Evolutionary conservation across 2,113 vertebrate species (phyloP).

Genomic region (Fukomys damarensis): DNA sequence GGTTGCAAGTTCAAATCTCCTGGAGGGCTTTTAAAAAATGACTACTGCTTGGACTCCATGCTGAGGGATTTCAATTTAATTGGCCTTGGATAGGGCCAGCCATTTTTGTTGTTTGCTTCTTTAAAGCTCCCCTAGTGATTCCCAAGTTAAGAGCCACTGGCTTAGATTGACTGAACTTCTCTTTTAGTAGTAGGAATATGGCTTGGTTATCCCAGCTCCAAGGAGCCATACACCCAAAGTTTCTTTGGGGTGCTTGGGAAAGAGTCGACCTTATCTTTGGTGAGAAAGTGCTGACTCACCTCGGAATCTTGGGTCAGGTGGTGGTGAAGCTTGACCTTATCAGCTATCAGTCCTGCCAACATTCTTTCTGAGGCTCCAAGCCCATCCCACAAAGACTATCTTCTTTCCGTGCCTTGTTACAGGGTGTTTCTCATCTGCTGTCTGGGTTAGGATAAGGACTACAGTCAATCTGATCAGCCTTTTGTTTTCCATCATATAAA

Average conservation of each 20-base stretch:
- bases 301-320: conserved; percentile 73
- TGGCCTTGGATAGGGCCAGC: not conserved
- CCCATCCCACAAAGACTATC: conserved; percentile 65
- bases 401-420: not conserved
- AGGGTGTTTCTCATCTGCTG: conserved; percentile 64
- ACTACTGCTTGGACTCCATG: not conserved
- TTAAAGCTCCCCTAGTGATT: not conserved
- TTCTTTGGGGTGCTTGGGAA: conserved; percentile 60
- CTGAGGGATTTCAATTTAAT: not conserved
- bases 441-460: conserved; percentile 56
- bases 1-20: not conserved
- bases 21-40: not conserved
- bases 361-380: conserved; percentile 70
- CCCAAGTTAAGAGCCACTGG: not conserved
- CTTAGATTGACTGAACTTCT: not conserved
- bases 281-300: conserved; percentile 72
- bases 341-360: conserved; percentile 64
- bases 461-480: conserved; percentile 1
- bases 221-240: conserved; percentile 28
- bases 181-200: not conserved
- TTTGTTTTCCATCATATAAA: conserved; percentile 50
- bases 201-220: conserved; percentile 8
- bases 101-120: not conserved
- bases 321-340: conserved; percentile 73
- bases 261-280: conserved; percentile 60